Percentiles rank a stretch among this genome's conserved stretches.
Conservation (phyloP, 2,113 vertebrate species). For the Daubentonia madagascariensis region DNA sequence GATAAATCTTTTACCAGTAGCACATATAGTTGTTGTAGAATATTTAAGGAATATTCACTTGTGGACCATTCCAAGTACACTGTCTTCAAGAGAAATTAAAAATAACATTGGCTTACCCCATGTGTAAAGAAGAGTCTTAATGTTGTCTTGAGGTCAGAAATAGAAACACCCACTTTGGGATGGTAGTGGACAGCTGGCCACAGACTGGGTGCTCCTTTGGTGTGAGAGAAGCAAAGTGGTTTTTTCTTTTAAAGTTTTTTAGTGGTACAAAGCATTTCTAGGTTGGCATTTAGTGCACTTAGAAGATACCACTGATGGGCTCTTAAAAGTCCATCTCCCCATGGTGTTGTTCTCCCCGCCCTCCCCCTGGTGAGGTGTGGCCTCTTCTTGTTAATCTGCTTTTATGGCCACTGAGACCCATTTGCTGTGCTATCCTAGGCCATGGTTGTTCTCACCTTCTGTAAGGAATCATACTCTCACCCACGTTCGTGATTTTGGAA, state of each 20-base stretch:
- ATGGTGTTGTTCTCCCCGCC: neutral
- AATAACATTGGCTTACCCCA: neutral
- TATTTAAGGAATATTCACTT: neutral
- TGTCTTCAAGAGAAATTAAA: neutral
- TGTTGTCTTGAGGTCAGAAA: neutral
- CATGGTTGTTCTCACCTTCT: neutral
- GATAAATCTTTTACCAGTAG: neutral
- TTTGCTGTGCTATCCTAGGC: neutral
- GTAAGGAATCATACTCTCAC: neutral
- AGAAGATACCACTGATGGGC: neutral
- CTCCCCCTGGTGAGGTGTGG: fast-evolving
- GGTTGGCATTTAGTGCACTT: neutral
- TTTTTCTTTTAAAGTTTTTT: neutral
- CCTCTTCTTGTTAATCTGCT: neutral
- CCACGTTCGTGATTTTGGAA: neutral
- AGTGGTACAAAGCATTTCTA: neutral
- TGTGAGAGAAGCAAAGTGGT: neutral
- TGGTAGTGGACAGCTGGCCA: neutral
- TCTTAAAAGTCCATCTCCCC: neutral
- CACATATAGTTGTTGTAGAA: neutral
- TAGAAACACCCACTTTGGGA: neutral
- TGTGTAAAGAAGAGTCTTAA: neutral
- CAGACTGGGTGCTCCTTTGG: neutral
- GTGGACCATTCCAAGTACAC: neutral
- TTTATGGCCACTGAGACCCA: neutral